These are phyloP conservation scores for Mesorhabditis belari DNA, from an alignment of 2,888 invertebrate species.

Conservation along the genomic window DNA sequence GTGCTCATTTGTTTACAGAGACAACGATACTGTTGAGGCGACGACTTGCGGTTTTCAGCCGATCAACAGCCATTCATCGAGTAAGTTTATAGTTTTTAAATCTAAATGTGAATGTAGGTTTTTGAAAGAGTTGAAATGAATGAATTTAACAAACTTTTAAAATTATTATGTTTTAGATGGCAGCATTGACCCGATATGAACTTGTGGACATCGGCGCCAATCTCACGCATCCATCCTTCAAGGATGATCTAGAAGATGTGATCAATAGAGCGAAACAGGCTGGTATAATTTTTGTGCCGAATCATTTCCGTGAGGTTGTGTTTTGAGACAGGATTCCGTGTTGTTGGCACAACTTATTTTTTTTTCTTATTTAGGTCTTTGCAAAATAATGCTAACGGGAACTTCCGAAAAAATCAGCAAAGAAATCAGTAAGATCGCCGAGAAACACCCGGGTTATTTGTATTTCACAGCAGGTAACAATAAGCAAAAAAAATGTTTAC, in stretches of 20 bases:
- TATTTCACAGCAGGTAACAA: slow-evolving; percentile 46
- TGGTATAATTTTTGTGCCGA: slow-evolving; percentile 20
- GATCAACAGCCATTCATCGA: too few species aligned
- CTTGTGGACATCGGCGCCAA: slow-evolving; percentile 50
- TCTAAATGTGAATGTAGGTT: too few species aligned
- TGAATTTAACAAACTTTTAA: too few species aligned
- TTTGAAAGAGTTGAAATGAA: too few species aligned
- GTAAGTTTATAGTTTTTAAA: too few species aligned
- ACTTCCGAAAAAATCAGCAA: slow-evolving; percentile 36
- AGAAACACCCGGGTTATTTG: slow-evolving; percentile 35
- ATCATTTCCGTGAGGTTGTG: too few species aligned
- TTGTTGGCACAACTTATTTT: background rate
- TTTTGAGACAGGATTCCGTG: background rate
- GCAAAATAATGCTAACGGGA: slow-evolving; percentile 49
- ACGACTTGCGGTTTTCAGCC: too few species aligned
- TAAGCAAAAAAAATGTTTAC: background rate
- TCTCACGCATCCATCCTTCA: slow-evolving; percentile 40
- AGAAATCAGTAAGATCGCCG: slow-evolving; percentile 28
- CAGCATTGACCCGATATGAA: too few species aligned
- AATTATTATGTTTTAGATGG: too few species aligned
- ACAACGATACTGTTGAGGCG: too few species aligned
- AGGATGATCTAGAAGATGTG: slow-evolving; percentile 35
- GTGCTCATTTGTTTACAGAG: too few species aligned
- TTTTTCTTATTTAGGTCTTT: slow-evolving; percentile 21
- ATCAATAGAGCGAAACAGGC: slow-evolving; percentile 40